phyloP scores from a whole-genome alignment of 2,797 vertebrate genomes.

The Holocentrus rufus region DNA sequence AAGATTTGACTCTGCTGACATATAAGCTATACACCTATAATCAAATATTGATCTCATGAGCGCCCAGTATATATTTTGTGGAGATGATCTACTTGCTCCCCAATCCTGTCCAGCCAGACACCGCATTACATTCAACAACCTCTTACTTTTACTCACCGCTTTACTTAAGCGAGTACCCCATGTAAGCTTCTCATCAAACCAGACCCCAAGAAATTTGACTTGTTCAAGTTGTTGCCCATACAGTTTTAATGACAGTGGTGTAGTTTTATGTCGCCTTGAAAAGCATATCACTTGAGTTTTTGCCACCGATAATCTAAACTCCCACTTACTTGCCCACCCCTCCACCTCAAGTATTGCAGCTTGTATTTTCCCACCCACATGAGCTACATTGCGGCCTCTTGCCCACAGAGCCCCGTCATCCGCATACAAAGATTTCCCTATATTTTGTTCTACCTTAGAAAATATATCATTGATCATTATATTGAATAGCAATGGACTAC shows the following conservation, averaged over 20 bases:
- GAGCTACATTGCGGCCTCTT: too few species aligned
- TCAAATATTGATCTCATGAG: conserved; percentile 23
- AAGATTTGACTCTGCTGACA: too few species aligned
- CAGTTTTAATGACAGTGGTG: neutral
- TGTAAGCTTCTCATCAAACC: conserved; percentile 27
- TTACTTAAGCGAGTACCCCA: neutral
- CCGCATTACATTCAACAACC: neutral
- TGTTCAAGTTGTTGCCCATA: conserved; percentile 5
- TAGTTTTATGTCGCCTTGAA: neutral
- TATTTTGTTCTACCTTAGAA: too few species aligned
- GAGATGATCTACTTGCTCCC: conserved; percentile 1
- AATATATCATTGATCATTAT: too few species aligned
- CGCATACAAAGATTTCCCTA: too few species aligned
- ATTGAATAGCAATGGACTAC: too few species aligned
- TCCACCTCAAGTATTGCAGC: too few species aligned
- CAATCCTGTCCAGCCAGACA: conserved; percentile 16
- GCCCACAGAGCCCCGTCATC: too few species aligned
- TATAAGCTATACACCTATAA: too few species aligned
- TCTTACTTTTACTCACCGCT: conserved; percentile 2
- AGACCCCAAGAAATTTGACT: conserved; percentile 15
- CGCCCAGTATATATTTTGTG: conserved; percentile 16
- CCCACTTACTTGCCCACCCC: conserved; percentile 14
- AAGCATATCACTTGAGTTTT: conserved; percentile 15
- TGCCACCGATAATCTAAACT: neutral
- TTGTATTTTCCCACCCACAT: too few species aligned